Conservation (phyloP, 2,113 vertebrate species). For the Colaptes auratus region DNA sequence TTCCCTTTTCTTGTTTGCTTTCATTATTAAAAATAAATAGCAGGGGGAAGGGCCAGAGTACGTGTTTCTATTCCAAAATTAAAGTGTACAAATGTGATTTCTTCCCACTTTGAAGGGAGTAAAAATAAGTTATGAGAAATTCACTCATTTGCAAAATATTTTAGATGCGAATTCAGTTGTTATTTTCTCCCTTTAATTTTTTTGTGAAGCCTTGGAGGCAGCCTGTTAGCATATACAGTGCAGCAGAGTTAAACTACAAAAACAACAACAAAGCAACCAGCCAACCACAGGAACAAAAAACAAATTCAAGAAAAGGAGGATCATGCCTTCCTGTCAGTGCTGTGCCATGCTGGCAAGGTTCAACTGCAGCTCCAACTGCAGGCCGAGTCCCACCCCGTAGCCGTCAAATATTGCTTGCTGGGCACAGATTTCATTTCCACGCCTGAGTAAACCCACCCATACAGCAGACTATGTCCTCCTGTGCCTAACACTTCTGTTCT, state of each 20-base stretch:
- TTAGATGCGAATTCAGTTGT: not conserved
- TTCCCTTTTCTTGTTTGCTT: not conserved
- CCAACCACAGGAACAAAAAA: not conserved
- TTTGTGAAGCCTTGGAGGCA: not conserved
- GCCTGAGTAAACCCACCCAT: conserved; percentile 70
- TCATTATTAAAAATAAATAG: conserved; percentile 45
- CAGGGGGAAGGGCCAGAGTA: not conserved
- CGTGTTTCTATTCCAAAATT: conserved; percentile 1
- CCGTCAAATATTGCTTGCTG: conserved; percentile 3
- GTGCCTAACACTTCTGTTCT: conserved; percentile 63
- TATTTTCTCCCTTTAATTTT: not conserved
- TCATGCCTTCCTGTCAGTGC: not conserved
- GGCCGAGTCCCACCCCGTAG: fast-evolving
- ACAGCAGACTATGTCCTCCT: conserved; percentile 47
- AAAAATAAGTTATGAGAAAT: not conserved
- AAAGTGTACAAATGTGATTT: not conserved
- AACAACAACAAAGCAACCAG: no score
- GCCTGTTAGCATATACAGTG: not conserved
- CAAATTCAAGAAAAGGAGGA: not conserved
- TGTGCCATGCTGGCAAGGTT: not conserved
- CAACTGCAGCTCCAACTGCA: not conserved
- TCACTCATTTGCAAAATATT: not conserved
- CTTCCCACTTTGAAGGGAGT: not conserved
- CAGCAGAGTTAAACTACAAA: not conserved
- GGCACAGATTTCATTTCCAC: conserved; percentile 61